Evolutionary conservation across 2,888 invertebrate genomes (phyloP), one percentile per base, ranked within the genome.

Genomic region (Lycaena phlaeas): DNA sequence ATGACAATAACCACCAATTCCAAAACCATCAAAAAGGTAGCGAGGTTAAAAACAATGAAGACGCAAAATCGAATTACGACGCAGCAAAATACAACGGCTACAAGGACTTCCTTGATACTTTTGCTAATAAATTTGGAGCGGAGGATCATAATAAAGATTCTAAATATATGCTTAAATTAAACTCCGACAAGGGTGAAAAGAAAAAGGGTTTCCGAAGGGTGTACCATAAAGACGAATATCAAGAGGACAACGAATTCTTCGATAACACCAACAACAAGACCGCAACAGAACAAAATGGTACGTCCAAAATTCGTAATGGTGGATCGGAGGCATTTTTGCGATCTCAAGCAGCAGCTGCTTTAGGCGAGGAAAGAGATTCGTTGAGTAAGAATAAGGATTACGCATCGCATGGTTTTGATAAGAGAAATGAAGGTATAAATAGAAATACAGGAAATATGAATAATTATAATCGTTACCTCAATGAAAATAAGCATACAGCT

Each of bases 141-240:
- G 68, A 71, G 51, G 63, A 68, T 18, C 50, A 64, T 12, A 62
- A 63, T 12, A 71, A 61, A 49, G 54, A 69, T 39, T 50, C 64
- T 0, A 65, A 66, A 15, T 72, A 58, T 22, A 36, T 56, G 9
- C 34, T 66, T 1, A 64, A 64, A 40, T 59, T 45, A 36, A 64
- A 70, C 38, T 54, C 66, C 45, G 70, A 76, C 45, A 72, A 69
- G 45, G 69, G 74, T 22, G 67, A 76, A 45, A 75, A 53, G 28
- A 67, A 56, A 36, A 78, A 74, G 54, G 78, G 79, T 11, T 78
- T 75, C 46, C 68, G 62, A 42, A 66, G 65, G 53, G 69, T 79
- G 14, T 79, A 79, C 48, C 75, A 75, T 46, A 81, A 78, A 47
- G 76, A 81, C 42, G 79, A 82, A 50, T 81, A 74, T 56, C 64